A percentile compares a stretch with the other conserved stretches of the same genome.
phyloP scores from a whole-genome alignment of 2,888 invertebrate genomes.

The Trilocha varians region DNA sequence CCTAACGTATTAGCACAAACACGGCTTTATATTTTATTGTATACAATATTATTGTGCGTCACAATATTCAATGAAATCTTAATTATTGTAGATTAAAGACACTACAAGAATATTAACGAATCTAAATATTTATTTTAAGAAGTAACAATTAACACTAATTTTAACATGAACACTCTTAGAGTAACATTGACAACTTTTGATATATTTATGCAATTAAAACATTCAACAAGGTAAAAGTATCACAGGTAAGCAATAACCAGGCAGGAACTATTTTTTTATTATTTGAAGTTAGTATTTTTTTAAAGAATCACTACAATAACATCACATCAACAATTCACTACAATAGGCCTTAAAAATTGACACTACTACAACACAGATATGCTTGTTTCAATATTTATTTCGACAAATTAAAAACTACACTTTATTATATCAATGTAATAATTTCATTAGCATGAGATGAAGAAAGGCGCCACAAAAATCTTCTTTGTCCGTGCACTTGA shows the following conservation, averaged over 20 bases:
- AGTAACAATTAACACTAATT: slow-evolving; percentile 18
- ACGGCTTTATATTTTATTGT: neutral
- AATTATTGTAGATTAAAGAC: neutral
- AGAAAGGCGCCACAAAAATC: slow-evolving; percentile 44
- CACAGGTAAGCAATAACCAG: slow-evolving; percentile 69
- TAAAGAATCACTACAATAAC: slow-evolving; percentile 30
- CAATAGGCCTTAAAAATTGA: slow-evolving; percentile 57
- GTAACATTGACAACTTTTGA: slow-evolving; percentile 46
- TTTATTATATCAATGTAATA: slow-evolving; percentile 35
- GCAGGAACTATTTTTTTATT: slow-evolving; percentile 61
- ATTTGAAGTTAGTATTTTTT: slow-evolving; percentile 26
- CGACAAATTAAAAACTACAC: slow-evolving; percentile 37
- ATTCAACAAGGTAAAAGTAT: slow-evolving; percentile 53
- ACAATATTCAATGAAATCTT: too few relatives aligned
- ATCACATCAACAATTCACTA: slow-evolving; percentile 42
- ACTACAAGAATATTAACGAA: slow-evolving; percentile 1
- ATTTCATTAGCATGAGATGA: slow-evolving; percentile 33
- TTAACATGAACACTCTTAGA: slow-evolving; percentile 48
- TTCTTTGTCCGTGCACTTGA: slow-evolving; percentile 72
- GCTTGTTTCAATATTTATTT: slow-evolving; percentile 45
- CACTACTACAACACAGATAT: slow-evolving; percentile 47
- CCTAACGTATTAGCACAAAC: slow-evolving; percentile 5
- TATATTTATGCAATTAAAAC: slow-evolving; percentile 43
- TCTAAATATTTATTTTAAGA: neutral
- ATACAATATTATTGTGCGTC: neutral